Base-by-base conservation (phyloP, 2,113 vertebrate species). In the Anhinga anhinga region DNA sequence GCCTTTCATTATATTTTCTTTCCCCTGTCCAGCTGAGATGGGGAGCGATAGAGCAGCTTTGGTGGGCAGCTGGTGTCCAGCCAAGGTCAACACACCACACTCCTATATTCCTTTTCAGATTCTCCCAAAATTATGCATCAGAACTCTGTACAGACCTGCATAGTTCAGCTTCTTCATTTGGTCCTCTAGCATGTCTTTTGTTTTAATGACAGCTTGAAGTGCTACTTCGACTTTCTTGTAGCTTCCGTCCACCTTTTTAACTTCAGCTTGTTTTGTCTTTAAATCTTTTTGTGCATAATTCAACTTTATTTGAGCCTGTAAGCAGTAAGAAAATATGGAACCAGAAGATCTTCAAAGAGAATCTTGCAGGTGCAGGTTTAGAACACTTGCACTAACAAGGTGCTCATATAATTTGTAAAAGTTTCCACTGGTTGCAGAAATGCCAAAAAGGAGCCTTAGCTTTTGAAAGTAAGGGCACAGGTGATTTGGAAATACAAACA, bases 291-390 rank as follows among this genome's bases (percentile, higher is more conserved):
- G 98, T n/a, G 99, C 97, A 62, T 99, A 99, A 83, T 98, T 99
- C 97, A 99, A 88, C 55, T 99, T 99, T 99, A 99, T 99, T 87
- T 99, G 98, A 83, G 99, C 98, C 99, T 99, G 81, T 72, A 58
- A 86, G 10, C 36, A 96, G 25, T 29, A 78, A 72, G 61, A 30
- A 93, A 83, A 81, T 29, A 82, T 1, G 20, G 12, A 95, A 82
- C 2, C 5, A 15, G 38, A 47, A 22, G 12, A 40, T n/a, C 20
- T 73, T 82, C 29, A 82, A 83, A 86, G 16, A 50, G 8, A 58
- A 32, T 42, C 18, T 32, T 44, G 18, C 14, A 76, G 9, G 7
- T 76, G 40, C 6, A 69, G 32, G 65, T 77, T 86, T 49, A 67
- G 16, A 95, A 83, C 11, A 20, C 29, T 56, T 56, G 10, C 20